phyloP scores from a whole-genome alignment of 2,797 vertebrate species.

The Picus viridis region DNA sequence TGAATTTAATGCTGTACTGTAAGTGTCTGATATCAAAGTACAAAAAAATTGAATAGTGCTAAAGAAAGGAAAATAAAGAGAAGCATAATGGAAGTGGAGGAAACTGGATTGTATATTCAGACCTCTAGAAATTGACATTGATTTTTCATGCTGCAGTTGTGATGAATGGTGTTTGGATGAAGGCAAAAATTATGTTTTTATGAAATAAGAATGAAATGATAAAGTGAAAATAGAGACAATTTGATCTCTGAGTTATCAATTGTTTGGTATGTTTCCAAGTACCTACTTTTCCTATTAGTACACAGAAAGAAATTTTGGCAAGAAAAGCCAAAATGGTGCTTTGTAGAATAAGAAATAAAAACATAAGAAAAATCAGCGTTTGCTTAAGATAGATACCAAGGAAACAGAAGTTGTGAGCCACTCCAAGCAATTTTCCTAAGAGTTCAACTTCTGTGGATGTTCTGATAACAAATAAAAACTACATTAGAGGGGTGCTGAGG shows the following conservation, averaged over 20 bases:
- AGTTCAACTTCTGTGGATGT: neutral
- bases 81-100: neutral
- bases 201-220: constrained; percentile 24
- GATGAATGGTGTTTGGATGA: constrained; percentile 10
- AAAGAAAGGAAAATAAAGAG: neutral
- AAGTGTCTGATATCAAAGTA: neutral
- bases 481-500: neutral
- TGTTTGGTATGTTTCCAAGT: neutral
- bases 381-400: neutral
- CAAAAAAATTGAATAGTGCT: neutral
- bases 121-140: neutral
- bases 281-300: neutral
- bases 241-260: neutral
- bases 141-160: constrained; percentile 39
- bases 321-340: neutral
- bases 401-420: neutral
- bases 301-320: neutral
- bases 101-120: constrained; percentile 28
- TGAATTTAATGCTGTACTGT: neutral
- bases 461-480: neutral
- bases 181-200: constrained; percentile 37
- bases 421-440: neutral
- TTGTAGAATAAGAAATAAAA: neutral
- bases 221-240: neutral
- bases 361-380: neutral